Conservation (phyloP, 2,888 invertebrate genomes). For the Chelonus formosanus region DNA sequence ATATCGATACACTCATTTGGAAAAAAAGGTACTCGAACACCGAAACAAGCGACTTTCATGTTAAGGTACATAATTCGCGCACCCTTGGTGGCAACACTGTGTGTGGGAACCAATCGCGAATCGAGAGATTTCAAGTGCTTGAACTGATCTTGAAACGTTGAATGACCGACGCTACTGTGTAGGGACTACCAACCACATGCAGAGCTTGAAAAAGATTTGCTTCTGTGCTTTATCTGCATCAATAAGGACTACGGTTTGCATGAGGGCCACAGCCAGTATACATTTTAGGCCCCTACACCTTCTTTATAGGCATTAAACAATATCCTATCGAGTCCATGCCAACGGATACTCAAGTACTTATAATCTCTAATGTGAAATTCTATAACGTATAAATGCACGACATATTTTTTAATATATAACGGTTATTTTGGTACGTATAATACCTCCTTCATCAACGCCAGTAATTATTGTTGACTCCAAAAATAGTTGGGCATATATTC, state of each 20-base stretch:
- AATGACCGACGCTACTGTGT: slow-evolving; percentile 15
- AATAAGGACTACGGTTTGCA: slow-evolving; percentile 36
- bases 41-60: slow-evolving; percentile 11
- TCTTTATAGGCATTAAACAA: slow-evolving; percentile 34
- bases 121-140: slow-evolving; percentile 19
- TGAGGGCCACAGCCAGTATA: slow-evolving; percentile 40
- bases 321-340: slow-evolving; percentile 59
- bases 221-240: slow-evolving; percentile 27
- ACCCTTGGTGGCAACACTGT: slow-evolving; percentile 36
- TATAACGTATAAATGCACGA: background rate
- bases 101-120: slow-evolving; percentile 34
- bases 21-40: slow-evolving; percentile 33
- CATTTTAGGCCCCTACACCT: slow-evolving; percentile 26
- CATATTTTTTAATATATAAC: slow-evolving; percentile 6
- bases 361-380: slow-evolving; percentile 44
- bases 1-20: slow-evolving; percentile 56
- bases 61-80: slow-evolving; percentile 10
- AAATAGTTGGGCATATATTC: too few species aligned
- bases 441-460: too few species aligned
- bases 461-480: too few species aligned
- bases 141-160: slow-evolving; percentile 23
- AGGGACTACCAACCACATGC: slow-evolving; percentile 4
- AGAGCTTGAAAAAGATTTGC: slow-evolving; percentile 19
- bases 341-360: slow-evolving; percentile 56
- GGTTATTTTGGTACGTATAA: background rate